A percentile compares a stretch with the other conserved stretches of the same genome.
phyloP scores from a whole-genome alignment of 2,888 invertebrate genomes.

The Eupithecia vulgata region DNA sequence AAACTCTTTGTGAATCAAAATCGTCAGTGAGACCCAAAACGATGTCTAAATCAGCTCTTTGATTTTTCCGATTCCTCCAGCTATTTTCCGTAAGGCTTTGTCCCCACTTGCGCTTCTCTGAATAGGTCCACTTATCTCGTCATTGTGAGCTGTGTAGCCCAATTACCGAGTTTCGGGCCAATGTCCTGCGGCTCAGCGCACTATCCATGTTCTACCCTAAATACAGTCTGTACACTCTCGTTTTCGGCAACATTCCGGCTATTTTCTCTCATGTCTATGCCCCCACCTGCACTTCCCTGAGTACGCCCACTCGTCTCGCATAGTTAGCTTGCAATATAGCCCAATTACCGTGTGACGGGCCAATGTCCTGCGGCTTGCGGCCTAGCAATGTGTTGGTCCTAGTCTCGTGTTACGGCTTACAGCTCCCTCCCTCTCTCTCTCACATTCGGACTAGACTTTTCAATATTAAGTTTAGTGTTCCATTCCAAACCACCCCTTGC shows the following conservation, averaged over 20 bases:
- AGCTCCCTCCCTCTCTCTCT: no score
- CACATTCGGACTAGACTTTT: constrained; percentile 3
- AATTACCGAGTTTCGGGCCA: constrained; percentile 42
- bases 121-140: constrained; percentile 23
- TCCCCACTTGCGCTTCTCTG: constrained; percentile 6
- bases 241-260: neutral
- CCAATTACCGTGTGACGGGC: constrained; percentile 44
- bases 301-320: constrained; percentile 23
- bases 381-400: constrained; percentile 17
- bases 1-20: no score
- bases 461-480: neutral
- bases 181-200: constrained; percentile 37
- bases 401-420: constrained; percentile 11
- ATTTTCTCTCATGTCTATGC: neutral
- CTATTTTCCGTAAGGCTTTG: neutral
- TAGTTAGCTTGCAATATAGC: constrained; percentile 42
- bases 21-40: no score
- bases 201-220: no score
- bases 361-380: constrained; percentile 43
- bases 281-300: constrained; percentile 13
- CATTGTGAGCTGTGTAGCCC: constrained; percentile 40
- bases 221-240: no score
- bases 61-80: neutral
- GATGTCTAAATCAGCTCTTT: no score
- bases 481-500: neutral